Percentiles rank a stretch among this genome's conserved stretches.
These are phyloP conservation scores for Drosophila diplacantha DNA, from an alignment of 2,888 invertebrate species.

Conservation along the genomic window DNA sequence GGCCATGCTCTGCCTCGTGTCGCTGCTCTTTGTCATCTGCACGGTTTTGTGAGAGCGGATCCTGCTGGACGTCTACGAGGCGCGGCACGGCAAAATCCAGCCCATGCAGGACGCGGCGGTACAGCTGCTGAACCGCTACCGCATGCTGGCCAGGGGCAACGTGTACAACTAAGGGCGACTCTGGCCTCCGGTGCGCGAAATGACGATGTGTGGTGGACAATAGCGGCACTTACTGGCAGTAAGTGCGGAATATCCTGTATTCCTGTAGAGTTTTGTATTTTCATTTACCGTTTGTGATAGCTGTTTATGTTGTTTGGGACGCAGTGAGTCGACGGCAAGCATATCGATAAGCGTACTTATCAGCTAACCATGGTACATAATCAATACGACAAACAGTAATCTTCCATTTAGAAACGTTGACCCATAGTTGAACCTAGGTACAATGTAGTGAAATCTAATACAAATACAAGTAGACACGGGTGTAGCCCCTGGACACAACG, in stretches of 20 bases:
- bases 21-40: slow-evolving; percentile 76
- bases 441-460: slow-evolving; percentile 23
- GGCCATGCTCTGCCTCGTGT: slow-evolving; percentile 76
- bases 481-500: slow-evolving; percentile 47
- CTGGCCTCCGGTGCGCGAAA: slow-evolving; percentile 17
- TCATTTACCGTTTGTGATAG: slow-evolving; percentile 59
- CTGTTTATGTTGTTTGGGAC: slow-evolving; percentile 19
- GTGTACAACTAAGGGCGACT: slow-evolving; percentile 51
- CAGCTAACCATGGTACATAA: slow-evolving; percentile 51
- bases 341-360: slow-evolving; percentile 50
- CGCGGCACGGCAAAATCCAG: slow-evolving; percentile 54
- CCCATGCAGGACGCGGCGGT: slow-evolving; percentile 59
- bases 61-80: slow-evolving; percentile 57
- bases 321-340: slow-evolving; percentile 13
- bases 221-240: slow-evolving; percentile 51
- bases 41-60: slow-evolving; percentile 76
- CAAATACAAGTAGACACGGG: slow-evolving; percentile 17
- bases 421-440: slow-evolving; percentile 36
- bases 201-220: slow-evolving; percentile 47
- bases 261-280: slow-evolving; percentile 53
- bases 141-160: slow-evolving; percentile 59
- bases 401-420: slow-evolving; percentile 63
- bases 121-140: slow-evolving; percentile 57
- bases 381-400: slow-evolving; percentile 53
- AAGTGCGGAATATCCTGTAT: slow-evolving; percentile 49